Evolutionary conservation across 2,113 vertebrate species (phyloP).

Genomic region (Cairina moschata): DNA sequence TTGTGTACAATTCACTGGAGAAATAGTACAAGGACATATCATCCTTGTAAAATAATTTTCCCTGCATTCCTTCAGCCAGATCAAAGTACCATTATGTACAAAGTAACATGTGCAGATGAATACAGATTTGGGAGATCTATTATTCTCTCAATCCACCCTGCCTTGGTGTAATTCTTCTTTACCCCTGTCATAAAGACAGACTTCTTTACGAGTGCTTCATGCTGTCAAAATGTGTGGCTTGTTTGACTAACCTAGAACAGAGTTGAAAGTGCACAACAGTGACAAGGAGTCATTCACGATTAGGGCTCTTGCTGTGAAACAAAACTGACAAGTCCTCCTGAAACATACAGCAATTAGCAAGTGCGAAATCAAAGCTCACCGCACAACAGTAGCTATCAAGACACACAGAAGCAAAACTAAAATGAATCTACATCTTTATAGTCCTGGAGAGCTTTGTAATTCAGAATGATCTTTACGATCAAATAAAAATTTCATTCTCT

Average conservation of each 20-base stretch:
- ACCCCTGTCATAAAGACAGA: background rate
- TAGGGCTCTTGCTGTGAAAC: constrained; percentile 22
- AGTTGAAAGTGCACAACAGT: background rate
- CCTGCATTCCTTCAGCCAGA: constrained; percentile 37
- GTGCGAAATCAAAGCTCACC: constrained; percentile 15
- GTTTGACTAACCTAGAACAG: background rate
- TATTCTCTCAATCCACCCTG: background rate
- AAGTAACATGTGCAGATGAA: constrained; percentile 24
- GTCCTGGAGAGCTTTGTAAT: background rate
- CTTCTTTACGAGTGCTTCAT: background rate
- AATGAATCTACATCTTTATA: background rate
- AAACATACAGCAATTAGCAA: background rate
- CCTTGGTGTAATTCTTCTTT: background rate
- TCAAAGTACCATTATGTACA: constrained; percentile 29
- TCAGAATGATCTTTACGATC: background rate
- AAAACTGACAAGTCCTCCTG: background rate
- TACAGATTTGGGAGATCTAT: constrained; percentile 18
- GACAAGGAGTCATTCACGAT: background rate
- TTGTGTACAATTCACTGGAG: constrained; percentile 27
- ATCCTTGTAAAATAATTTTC: constrained; percentile 48
- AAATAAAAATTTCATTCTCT: background rate
- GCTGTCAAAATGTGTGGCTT: background rate
- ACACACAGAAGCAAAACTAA: background rate
- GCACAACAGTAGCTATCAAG: background rate
- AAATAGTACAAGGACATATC: constrained; percentile 33